phyloP scores from a whole-genome alignment of 1,140 invertebrate genomes.

The Lordiphosa collinella region DNA sequence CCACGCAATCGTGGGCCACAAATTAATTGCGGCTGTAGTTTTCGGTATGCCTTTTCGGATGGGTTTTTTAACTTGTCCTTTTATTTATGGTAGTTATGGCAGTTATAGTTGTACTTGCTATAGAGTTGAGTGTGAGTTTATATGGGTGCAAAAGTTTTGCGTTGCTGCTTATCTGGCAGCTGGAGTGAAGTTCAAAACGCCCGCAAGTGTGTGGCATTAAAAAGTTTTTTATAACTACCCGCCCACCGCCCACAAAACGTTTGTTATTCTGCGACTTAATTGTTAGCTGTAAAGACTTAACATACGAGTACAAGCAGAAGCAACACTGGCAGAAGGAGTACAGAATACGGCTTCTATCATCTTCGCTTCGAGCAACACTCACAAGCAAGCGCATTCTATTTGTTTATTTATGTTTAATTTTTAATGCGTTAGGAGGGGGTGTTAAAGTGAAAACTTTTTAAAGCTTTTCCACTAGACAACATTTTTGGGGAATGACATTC shows the following conservation, averaged over 20 bases:
- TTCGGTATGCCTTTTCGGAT: slow-evolving; percentile 29
- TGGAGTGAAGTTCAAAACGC: slow-evolving; percentile 65
- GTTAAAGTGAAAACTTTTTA: slow-evolving; percentile 6
- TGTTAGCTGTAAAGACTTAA: slow-evolving; percentile 75
- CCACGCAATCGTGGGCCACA: slow-evolving; percentile 18
- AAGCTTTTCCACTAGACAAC: not conserved
- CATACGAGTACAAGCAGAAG: slow-evolving; percentile 21
- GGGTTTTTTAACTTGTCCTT: slow-evolving; percentile 24
- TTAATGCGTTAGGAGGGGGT: slow-evolving; percentile 15
- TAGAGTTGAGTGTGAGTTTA: slow-evolving; percentile 31
- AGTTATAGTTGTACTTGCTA: slow-evolving; percentile 49
- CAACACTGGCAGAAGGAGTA: not conserved
- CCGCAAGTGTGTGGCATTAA: slow-evolving; percentile 77
- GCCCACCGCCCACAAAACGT: slow-evolving; percentile 26
- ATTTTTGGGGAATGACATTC: not conserved
- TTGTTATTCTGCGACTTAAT: slow-evolving; percentile 73
- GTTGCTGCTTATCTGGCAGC: slow-evolving; percentile 65
- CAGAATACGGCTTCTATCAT: slow-evolving; percentile 4
- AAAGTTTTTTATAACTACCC: slow-evolving; percentile 68
- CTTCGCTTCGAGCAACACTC: slow-evolving; percentile 1
- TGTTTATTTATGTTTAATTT: slow-evolving; percentile 40
- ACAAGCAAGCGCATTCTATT: not conserved
- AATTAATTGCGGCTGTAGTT: slow-evolving; percentile 69
- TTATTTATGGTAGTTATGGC: slow-evolving; percentile 50
- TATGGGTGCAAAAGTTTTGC: slow-evolving; percentile 41